A percentile compares a stretch with the other conserved stretches of the same genome.
phyloP scores from a whole-genome alignment of 2,797 vertebrate species.

The Myoxocephalus aenaeus region DNA sequence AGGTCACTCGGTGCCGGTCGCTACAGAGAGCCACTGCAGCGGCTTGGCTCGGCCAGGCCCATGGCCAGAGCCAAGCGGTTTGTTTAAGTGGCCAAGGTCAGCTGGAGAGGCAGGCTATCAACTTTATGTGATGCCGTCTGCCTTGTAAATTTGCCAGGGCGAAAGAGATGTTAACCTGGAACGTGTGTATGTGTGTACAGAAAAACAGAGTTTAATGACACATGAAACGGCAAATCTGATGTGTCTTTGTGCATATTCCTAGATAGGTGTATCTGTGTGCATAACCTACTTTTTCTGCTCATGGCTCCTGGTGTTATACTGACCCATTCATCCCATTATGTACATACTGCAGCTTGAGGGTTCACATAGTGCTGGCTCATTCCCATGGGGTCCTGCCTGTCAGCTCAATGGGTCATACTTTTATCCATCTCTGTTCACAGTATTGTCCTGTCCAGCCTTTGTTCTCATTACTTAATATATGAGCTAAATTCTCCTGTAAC shows the following conservation, averaged over 20 bases:
- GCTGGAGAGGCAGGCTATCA: constrained; percentile 41
- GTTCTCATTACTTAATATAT: constrained; percentile 12
- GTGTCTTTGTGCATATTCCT: constrained; percentile 33
- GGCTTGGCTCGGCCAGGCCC: constrained; percentile 25
- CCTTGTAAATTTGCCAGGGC: constrained; percentile 40
- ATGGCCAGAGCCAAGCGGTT: constrained; percentile 30
- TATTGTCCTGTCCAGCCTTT: constrained; percentile 1
- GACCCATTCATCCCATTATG: constrained; percentile 57
- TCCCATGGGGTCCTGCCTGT: constrained; percentile 34
- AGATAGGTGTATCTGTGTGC: constrained; percentile 46
- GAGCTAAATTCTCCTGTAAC: constrained; percentile 28
- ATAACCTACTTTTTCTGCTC: constrained; percentile 60
- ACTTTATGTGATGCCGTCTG: constrained; percentile 61
- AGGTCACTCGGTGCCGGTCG: constrained; percentile 31
- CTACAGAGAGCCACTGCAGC: constrained; percentile 36
- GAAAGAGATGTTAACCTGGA: constrained; percentile 29
- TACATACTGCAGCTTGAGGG: constrained; percentile 41
- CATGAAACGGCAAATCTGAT: constrained; percentile 50
- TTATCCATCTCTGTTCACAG: constrained; percentile 20
- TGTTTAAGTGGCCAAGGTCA: constrained; percentile 50
- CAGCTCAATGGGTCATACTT: constrained; percentile 12
- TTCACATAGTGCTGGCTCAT: constrained; percentile 16
- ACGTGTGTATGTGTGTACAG: neutral
- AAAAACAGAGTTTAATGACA: constrained; percentile 45
- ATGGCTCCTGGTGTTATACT: constrained; percentile 34